These are phyloP conservation scores for Eurois occulta DNA, from an alignment of 2,888 invertebrate genomes.

Conservation along the genomic window DNA sequence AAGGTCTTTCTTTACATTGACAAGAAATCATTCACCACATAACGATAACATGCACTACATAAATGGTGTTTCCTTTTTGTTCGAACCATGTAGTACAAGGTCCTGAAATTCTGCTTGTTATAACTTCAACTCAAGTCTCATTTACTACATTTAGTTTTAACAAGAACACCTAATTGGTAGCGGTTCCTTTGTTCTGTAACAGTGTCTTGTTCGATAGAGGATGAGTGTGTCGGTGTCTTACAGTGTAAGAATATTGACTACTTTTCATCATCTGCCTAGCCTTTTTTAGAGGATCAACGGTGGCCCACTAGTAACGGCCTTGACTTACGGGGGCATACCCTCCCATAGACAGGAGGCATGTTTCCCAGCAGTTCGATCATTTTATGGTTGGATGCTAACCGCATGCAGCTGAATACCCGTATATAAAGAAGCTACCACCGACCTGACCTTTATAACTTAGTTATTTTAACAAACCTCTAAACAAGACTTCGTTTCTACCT, in stretches of 20 bases:
- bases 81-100: not conserved
- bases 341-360: no score
- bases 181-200: not conserved
- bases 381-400: no score
- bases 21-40: not conserved
- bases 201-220: not conserved
- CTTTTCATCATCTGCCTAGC: not conserved
- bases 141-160: not conserved
- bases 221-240: not conserved
- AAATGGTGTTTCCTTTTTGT: not conserved
- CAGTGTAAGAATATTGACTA: not conserved
- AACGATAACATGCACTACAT: not conserved
- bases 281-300: no score
- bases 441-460: no score
- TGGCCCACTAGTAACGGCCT: no score
- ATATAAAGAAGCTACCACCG: no score
- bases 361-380: no score
- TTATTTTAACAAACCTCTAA: no score
- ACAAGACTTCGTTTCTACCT: no score
- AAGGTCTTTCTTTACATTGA: not conserved
- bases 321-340: no score
- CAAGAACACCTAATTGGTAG: slow-evolving; percentile 4
- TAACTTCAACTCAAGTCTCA: not conserved
- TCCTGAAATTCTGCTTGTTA: slow-evolving; percentile 10
- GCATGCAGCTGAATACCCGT: no score